Evolutionary conservation across 2,888 invertebrate species (phyloP), one percentile per base, ranked within the genome.

Genomic region (Phymatocera aterrima): DNA sequence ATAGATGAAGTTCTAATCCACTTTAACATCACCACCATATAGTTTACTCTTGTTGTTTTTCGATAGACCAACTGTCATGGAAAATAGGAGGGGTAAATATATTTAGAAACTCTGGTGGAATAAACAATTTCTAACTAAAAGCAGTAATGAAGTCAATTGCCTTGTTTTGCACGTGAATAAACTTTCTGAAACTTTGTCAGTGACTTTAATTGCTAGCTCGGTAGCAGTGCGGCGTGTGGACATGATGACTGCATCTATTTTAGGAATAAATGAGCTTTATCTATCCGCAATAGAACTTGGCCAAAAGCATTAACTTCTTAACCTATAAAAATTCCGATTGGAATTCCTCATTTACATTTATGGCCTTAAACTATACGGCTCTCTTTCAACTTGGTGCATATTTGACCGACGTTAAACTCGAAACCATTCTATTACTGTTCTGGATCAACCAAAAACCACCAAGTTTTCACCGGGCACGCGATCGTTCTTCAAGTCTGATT

Each of bases 401-500:
- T 54, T 57, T 28, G 24, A 57, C 6, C 15, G 57, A 28, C 28
- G 57, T 15, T 57, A 28, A 57, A 28, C 12, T 57, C 4, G 28
- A 28, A 28, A 57, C 28, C 12, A 28, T 57, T 57, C 28, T 15
- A 4, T 28, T 21, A 2, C 18, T 24, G 24, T 24, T 21, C 10
- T 57, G 57, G 57, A 57, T 3, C 12, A 57, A 57, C 57, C 15
- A 28, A 57, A 28, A 24, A 12, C 28, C 1, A 15, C 28, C 1
- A 57, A 57, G 15, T 28, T 57, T 21, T 24, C 4, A 57, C 4
- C 21, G 57, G 1, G 28, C 57, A 57, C 57, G 57, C 57, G 21
- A 57, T 28, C 57, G 28, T 57, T 57, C 57, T 28, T 10, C 57
- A 28, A 57, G 28, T 57, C 28, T 57, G 57, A 57, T 57, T 57